phyloP scores from a whole-genome alignment of 1,140 invertebrate species.

The Lethocerus indicus region DNA sequence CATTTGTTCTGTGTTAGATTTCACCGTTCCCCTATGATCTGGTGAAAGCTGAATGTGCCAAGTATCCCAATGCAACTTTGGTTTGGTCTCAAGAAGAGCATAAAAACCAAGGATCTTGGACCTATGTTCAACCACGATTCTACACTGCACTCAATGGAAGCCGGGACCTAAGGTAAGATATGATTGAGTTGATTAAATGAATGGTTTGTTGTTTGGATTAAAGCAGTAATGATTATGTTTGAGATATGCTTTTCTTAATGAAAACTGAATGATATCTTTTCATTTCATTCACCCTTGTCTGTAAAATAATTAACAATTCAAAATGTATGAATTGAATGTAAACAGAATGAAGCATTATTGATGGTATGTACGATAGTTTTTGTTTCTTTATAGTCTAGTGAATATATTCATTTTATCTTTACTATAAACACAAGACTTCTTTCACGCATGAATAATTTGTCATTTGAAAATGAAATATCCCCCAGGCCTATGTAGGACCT shows the following conservation, averaged over 20 bases:
- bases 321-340: no score
- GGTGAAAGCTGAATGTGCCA: slow-evolving; percentile 72
- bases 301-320: no score
- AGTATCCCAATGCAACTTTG: slow-evolving; percentile 83
- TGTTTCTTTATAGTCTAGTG: no score
- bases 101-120: slow-evolving; percentile 96
- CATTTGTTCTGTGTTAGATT: slow-evolving; percentile 39
- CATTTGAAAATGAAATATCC: no score
- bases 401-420: no score
- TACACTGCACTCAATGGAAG: slow-evolving; percentile 54
- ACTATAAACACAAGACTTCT: no score
- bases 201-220: background rate
- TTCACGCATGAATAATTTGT: no score
- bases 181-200: background rate
- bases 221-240: background rate
- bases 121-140: slow-evolving; percentile 86
- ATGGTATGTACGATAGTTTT: no score
- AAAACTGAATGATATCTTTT: no score
- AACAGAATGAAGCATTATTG: no score
- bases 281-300: no score
- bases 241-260: background rate
- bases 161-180: slow-evolving; percentile 43
- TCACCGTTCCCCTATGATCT: slow-evolving; percentile 97
- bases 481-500: no score
- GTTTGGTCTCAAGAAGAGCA: slow-evolving; percentile 96